Conservation (phyloP, 1,140 invertebrate genomes). For the Caerostris darwini region DNA sequence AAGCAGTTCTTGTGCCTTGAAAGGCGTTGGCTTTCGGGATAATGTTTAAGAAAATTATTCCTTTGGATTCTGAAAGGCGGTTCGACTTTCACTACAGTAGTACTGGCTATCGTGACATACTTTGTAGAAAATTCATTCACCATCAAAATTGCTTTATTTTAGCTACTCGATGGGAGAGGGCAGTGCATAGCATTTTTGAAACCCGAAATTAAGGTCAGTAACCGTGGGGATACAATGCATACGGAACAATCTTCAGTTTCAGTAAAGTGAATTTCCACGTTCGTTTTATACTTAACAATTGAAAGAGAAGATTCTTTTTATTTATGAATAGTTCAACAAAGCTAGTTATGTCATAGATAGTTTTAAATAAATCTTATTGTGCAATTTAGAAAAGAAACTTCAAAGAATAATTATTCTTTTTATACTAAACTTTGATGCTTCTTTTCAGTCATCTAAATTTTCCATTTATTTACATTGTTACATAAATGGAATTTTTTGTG, state of each 20-base stretch:
- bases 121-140: constrained; percentile 47
- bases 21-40: constrained; percentile 61
- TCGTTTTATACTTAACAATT: background rate
- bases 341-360: background rate
- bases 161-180: background rate
- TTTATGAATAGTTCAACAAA: background rate
- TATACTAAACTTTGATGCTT: too few relatives aligned
- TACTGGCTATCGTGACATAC: constrained; percentile 61
- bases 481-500: too few relatives aligned
- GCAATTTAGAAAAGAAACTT: background rate
- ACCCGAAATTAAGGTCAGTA: constrained; percentile 32
- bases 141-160: constrained; percentile 43
- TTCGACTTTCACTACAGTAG: constrained; percentile 13
- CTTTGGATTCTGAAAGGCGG: constrained; percentile 38
- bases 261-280: background rate
- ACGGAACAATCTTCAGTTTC: background rate
- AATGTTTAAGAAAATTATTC: constrained; percentile 73
- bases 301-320: background rate
- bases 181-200: background rate
- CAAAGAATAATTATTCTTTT: too few relatives aligned
- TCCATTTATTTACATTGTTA: too few relatives aligned
- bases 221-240: constrained; percentile 6
- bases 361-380: background rate
- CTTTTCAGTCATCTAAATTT: too few relatives aligned
- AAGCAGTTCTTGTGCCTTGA: constrained; percentile 65